Evolutionary conservation across 2,888 invertebrate genomes (phyloP).

Genomic region (Apomyelois bistriatella): DNA sequence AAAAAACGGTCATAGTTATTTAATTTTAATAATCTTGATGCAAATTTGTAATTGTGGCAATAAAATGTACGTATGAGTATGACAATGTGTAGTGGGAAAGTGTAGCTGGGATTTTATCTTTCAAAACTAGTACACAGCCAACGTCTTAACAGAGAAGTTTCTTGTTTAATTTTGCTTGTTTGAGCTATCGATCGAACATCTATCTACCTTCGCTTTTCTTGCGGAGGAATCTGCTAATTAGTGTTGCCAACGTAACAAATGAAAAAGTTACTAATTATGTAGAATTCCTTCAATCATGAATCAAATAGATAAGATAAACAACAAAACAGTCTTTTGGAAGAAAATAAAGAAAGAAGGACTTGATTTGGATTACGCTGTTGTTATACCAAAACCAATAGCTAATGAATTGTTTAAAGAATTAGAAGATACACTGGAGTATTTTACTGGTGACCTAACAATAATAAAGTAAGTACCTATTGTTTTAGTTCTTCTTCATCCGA

Average conservation of each 20-base stretch:
- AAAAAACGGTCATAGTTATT: no score
- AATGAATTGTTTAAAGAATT: constrained; percentile 69
- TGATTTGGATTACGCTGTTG: constrained; percentile 77
- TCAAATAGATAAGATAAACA: constrained; percentile 38
- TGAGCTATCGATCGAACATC: no score
- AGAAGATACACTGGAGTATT: constrained; percentile 80
- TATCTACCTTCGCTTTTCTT: no score
- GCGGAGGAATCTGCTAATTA: background rate
- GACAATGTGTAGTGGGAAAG: no score
- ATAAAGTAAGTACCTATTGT: constrained; percentile 57
- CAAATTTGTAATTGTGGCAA: no score
- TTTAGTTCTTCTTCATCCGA: no score
- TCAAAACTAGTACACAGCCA: no score
- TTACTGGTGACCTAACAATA: constrained; percentile 81
- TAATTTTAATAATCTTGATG: no score
- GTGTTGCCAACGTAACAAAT: background rate
- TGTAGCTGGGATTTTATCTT: no score
- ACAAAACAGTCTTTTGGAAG: constrained; percentile 45
- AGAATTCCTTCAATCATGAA: constrained; percentile 27
- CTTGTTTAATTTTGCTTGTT: no score
- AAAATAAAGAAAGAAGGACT: constrained; percentile 73
- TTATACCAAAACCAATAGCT: constrained; percentile 66
- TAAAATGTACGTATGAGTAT: no score
- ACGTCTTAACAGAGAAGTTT: no score
- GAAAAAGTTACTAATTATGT: background rate